A percentile compares a stretch with the other conserved stretches of the same genome.
phyloP scores from a whole-genome alignment of 2,888 invertebrate genomes.

The Luperina testacea region DNA sequence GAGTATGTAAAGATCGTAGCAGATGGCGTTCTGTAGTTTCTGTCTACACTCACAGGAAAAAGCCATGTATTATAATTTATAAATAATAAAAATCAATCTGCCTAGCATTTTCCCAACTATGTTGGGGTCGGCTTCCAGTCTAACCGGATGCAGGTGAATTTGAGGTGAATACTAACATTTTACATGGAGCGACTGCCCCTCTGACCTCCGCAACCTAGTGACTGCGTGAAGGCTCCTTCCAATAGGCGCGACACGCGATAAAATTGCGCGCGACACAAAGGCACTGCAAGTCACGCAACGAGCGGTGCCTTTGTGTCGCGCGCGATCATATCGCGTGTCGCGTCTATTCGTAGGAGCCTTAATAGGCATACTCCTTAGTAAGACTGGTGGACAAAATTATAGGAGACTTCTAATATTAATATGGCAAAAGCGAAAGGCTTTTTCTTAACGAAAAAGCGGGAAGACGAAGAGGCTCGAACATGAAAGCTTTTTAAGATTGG shows the following conservation, averaged over 20 bases:
- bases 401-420: neutral
- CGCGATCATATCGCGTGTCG: no score
- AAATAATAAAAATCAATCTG: neutral
- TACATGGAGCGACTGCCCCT: no score
- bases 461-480: neutral
- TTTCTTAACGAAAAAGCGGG: neutral
- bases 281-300: no score
- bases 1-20: no score
- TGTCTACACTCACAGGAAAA: no score
- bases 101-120: neutral
- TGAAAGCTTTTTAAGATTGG: conserved; percentile 11
- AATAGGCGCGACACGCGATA: no score
- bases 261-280: no score
- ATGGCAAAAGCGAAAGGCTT: neutral
- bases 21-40: no score
- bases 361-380: neutral
- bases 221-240: neutral
- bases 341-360: no score
- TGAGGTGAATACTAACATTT: neutral
- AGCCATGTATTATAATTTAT: no score
- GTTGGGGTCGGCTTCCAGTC: neutral
- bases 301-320: no score
- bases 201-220: neutral
- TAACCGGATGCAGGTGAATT: no score
- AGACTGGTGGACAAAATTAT: neutral